Percentiles rank a stretch among this genome's conserved stretches.
These are phyloP conservation scores for Lasioglossum leucozonium DNA, from an alignment of 2,888 invertebrate genomes.

Conservation along the genomic window DNA sequence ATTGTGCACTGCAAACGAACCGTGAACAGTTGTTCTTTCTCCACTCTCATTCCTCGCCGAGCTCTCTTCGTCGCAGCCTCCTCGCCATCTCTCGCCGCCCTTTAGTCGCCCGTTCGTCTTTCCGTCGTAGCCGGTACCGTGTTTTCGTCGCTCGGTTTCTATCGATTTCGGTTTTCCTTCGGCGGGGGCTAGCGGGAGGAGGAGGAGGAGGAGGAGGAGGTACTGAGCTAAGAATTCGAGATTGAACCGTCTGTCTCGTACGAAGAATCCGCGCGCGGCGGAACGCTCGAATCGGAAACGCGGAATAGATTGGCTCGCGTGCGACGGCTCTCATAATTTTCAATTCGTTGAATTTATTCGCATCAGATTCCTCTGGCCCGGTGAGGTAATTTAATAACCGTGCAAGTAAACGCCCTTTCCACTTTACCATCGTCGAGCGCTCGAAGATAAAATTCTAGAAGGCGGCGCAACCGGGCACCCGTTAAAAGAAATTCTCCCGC, in stretches of 20 bases:
- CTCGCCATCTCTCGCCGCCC: not conserved
- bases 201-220: too few relatives aligned
- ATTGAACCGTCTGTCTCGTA: constrained; percentile 42
- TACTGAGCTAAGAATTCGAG: constrained; percentile 44
- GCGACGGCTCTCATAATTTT: constrained; percentile 1
- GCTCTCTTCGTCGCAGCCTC: not conserved
- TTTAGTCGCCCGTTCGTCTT: constrained; percentile 4
- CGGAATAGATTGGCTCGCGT: not conserved
- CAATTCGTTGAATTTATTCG: not conserved
- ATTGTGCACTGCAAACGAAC: constrained; percentile 53
- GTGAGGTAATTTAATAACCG: constrained; percentile 21
- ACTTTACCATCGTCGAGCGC: not conserved
- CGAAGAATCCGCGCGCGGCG: not conserved
- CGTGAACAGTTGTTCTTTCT: constrained; percentile 55
- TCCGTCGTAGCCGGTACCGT: not conserved
- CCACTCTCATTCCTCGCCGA: not conserved
- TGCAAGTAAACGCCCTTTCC: not conserved
- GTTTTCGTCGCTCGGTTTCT: constrained; percentile 30
- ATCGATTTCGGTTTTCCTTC: constrained; percentile 42
- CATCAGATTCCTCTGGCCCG: not conserved
- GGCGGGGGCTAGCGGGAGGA: too few relatives aligned
- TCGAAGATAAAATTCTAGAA: not conserved
- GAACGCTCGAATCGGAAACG: not conserved
- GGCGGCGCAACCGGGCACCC: not conserved
- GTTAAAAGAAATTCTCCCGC: constrained; percentile 23